Evolutionary conservation across 1,140 invertebrate genomes (phyloP), one percentile per base, ranked within the genome.

Genomic region (Drosophila sp.): DNA sequence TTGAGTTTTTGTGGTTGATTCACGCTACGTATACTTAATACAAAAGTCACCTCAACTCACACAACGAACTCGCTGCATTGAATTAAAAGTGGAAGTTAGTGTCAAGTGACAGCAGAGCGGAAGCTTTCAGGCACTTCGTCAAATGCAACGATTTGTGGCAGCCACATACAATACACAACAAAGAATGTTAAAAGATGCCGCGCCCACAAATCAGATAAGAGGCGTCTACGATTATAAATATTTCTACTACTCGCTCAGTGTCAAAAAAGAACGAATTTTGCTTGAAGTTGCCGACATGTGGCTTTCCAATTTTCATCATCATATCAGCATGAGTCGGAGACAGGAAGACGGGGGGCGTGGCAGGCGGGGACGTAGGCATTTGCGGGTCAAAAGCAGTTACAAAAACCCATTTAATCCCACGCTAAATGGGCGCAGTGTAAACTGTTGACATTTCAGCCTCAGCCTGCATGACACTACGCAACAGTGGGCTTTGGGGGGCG

Each of bases 51-150:
- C 77, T 13, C n/a, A 61, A 56, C 77, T 29, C 27, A 29, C 27
- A 29, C 27, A 29, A 29, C 27, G 27, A 41, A 69, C 51, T 56
- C 76, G 67, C 43, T 66, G 71, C 82, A 89, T 89, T 87, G 82
- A 87, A 77, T 82, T 63, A 70, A 61, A 83, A 82, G 65, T 80
- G 75, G 78, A 78, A 78, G 83, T 72, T 69, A 75, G 78, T 82
- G 82, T 81, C 72, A 87, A 87, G 81, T 81, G 72, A 36, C 72
- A 62, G 29, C 58, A 45, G 45, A 75, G 59, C 83, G 83, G 79
- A 87, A 76, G 83, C 83, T 89, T 87, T 87, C 82, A 83, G 72
- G 78, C 82, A 87, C 82, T 87, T 87, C 82, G 80, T 86, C 81
- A 86, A 86, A 74, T 84, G 27, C 29, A 50, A 50, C 46, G 14